Evolutionary conservation across 2,888 invertebrate genomes (phyloP), one percentile per base, ranked within the genome.

Genomic region (Entomobrya multifasciata): DNA sequence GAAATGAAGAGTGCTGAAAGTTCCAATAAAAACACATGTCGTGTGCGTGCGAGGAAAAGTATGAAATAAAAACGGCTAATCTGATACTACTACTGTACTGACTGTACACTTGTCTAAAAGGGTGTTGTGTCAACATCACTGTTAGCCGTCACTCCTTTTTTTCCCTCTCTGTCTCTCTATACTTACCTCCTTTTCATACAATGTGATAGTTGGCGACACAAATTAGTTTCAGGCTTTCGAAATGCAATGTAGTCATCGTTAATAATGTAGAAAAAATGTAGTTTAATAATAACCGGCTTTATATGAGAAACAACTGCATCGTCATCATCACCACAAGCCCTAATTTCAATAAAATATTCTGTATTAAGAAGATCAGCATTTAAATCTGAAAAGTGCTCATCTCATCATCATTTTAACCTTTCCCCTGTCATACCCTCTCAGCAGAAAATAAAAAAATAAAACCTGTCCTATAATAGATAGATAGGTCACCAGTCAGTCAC

Each of bases 351-450:
- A 8, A 8, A 36, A 36, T 6, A 36, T 36, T 36, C 8, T 36
- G 36, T 36, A 36, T 6, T 6, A 36, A 36, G 8, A 36, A 8
- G 36, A 36, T 36, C 36, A 36, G 36, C 36, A 36, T 6, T 6
- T 36, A 0, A 55, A 55, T 55, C 22, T 55, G 2, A 1, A 22
- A 22, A 22, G 22, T 52, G 17, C 60, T 60, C 60, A 15, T 30
- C 30, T 62, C 62, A 36, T 62, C 62, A 62, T 36, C 62, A 62
- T 30, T 62, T 30, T 62, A 62, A 62, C 62, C 62, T 62, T 62
- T 62, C 62, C 62, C 62, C 62, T 62, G 62, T 62, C 62, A 62
- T n/a, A 6, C 30, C 30, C 52, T 52, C 52, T 52, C 52, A 17
- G 52, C 36, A 52, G n/a, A n/a, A n/a, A n/a, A n/a, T n/a, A n/a